Base-by-base conservation (phyloP, 92 coral and sea anemone genomes). In the Palythoa heliodiscus region DNA sequence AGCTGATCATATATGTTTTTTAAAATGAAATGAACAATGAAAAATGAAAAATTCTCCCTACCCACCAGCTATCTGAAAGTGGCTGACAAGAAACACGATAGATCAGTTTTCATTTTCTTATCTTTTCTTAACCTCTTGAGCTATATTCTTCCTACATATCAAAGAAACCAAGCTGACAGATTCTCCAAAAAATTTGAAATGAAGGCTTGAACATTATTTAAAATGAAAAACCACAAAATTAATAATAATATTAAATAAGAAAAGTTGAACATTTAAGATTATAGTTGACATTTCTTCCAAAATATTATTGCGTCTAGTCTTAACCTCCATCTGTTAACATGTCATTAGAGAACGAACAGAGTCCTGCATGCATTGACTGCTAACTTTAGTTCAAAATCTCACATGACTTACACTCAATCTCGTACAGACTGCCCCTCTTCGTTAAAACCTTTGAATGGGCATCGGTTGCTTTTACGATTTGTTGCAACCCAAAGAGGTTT, bases 381-480 rank as follows among this genome's bases (percentile, higher is more conserved):
- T 63, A 0, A 63, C 14, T 69, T 13, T 37, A 5, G 5, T 69
- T 69, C 40, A 69, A 15, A 11, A 14, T 8, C 14, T 69, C 47
- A 69, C 16, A 58, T 24, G 40, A 89, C 99, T 92, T 95, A 96
- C 99, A 93, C 22, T 96, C 98, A 8, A 96, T 76, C 88, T 96
- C 99, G 83, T 96, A 96, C 19, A 96, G 80, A 52, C 93, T 91
- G 64, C 94, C 93, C 54, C 82, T 83, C 67, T 82, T 78, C 2
- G 99, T 87, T 70, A 96, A 86, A 60, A 94, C 91, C 67, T 94
- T 96, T 5, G 99, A 96, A 83, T 96, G 99, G 39, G 99, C 95
- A 20, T 92, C 99, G 38, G 92, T 96, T 7, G 98, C 93, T 61
- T 92, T 81, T 70, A 91, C 96, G 3, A 89, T 90, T 71, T 76